Conservation (phyloP, 2,888 invertebrate genomes). For the Chymomyza caudatula region DNA sequence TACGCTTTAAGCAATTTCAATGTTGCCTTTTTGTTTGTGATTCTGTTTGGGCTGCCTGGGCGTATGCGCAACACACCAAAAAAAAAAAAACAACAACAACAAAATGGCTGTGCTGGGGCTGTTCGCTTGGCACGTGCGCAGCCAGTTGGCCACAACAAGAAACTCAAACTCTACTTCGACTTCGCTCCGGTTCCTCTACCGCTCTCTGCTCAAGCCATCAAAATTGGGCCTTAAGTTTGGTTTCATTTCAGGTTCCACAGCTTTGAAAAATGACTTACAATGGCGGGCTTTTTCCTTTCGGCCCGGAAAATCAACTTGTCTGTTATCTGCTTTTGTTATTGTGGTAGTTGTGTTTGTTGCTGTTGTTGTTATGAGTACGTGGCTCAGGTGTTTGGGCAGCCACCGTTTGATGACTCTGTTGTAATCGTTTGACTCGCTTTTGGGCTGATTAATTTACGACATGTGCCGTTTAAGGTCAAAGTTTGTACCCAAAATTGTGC, state of each 20-base stretch:
- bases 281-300: conserved; percentile 33
- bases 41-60: conserved; percentile 10
- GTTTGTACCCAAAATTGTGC: conserved; percentile 18
- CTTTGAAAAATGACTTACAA: conserved; percentile 66
- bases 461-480: conserved; percentile 40
- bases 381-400: conserved; percentile 53
- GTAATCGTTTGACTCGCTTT: conserved; percentile 38
- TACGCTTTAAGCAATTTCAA: neutral
- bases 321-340: conserved; percentile 37
- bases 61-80: conserved; percentile 32
- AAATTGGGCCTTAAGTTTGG: conserved; percentile 7
- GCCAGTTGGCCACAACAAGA: conserved; percentile 34
- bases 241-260: conserved; percentile 62
- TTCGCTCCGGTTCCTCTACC: conserved; percentile 19
- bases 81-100: conserved; percentile 27
- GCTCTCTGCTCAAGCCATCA: conserved; percentile 12
- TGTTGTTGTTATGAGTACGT: conserved; percentile 10
- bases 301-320: conserved; percentile 67
- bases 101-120: conserved; percentile 18
- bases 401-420: conserved; percentile 61
- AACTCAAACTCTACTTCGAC: conserved; percentile 18
- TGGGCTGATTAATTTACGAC: conserved; percentile 65
- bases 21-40: neutral
- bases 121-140: conserved; percentile 63
- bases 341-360: neutral